Evolutionary conservation across 2,113 vertebrate genomes (phyloP), one percentile per base, ranked within the genome.

Genomic region (Climacteris rufus): DNA sequence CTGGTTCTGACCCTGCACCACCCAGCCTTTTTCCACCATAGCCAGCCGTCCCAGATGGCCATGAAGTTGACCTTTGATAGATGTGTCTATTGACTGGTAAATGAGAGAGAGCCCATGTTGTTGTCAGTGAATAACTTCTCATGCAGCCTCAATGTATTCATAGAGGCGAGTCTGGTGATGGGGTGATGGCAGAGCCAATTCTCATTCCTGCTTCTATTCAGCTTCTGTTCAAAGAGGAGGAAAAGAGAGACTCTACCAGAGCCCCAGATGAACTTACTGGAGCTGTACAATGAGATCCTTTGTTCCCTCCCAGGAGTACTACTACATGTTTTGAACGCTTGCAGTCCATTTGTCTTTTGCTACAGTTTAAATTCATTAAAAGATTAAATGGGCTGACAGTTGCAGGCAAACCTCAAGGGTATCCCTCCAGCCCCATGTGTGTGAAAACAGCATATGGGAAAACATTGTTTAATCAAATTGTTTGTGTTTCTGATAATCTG

Each of bases 181-280:
- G 94, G 75, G 84, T 75, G 96, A 90, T 97, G 96, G 96, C 40
- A 3, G 94, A 97, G 96, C 97, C 80, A 70, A 59, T 97, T 97
- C 96, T 97, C 93, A 95, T 95, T 93, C 90, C 95, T 66, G 57
- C 91, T 97, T 97, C 97, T 98, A 95, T 97, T 94, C 97, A 97
- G 96, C 94, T 95, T 97, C 97, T 98, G 94, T 97, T 97, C 96
- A 97, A 96, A 97, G 95, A 89, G 72, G 54, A 91, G 95, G 93
- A 83, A 70, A 91, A 94, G 95, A 87, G 94, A 94, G 94, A 83
- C 92, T 95, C 89, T 60, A 84, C 83, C 89, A 97, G 94, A 97
- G 94, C 95, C 96, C 97, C 88, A 91, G 90, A 93, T 95, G 92
- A 96, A 89, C 90, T 96, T 95, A 90, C 83, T 93, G 91, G 88